These are phyloP conservation scores for Diadema setosum DNA, from an alignment of 35 echinoderm and acorn worm genomes.

Conservation along the genomic window DNA sequence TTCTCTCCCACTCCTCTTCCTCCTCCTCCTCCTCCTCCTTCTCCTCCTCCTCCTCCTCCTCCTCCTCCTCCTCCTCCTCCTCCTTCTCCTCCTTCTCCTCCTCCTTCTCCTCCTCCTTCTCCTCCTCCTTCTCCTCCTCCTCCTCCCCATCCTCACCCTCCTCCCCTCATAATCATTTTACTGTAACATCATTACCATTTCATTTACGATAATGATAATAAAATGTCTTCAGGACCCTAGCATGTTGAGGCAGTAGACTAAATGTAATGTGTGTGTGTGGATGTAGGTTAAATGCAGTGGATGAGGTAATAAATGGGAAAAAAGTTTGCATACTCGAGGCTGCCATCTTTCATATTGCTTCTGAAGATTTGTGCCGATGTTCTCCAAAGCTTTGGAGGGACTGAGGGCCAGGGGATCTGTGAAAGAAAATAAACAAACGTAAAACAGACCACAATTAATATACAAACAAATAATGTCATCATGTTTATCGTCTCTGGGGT, in stretches of 20 bases:
- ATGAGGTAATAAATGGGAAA: no score
- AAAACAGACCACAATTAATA: neutral
- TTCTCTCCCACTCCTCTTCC: no score
- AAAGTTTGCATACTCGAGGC: conserved; percentile 78
- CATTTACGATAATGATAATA: no score
- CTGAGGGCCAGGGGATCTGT: conserved; percentile 86
- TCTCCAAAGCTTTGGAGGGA: conserved; percentile 89
- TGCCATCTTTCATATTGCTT: conserved; percentile 99
- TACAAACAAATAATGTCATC: no score
- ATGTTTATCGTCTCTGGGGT: no score
- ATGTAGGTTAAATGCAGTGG: no score
- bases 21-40: neutral
- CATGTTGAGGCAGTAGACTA: no score
- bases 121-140: neutral
- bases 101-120: neutral
- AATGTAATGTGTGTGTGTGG: no score
- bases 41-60: neutral
- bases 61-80: neutral
- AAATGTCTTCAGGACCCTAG: no score
- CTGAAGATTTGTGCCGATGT: conserved; percentile 79
- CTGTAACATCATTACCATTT: no score
- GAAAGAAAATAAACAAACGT: neutral
- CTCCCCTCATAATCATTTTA: no score
- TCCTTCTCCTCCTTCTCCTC: neutral
- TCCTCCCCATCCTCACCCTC: neutral